A percentile compares a stretch with the other conserved stretches of the same genome.
Conservation (phyloP, 2,113 vertebrate species). For the Hystrix brachyura region DNA sequence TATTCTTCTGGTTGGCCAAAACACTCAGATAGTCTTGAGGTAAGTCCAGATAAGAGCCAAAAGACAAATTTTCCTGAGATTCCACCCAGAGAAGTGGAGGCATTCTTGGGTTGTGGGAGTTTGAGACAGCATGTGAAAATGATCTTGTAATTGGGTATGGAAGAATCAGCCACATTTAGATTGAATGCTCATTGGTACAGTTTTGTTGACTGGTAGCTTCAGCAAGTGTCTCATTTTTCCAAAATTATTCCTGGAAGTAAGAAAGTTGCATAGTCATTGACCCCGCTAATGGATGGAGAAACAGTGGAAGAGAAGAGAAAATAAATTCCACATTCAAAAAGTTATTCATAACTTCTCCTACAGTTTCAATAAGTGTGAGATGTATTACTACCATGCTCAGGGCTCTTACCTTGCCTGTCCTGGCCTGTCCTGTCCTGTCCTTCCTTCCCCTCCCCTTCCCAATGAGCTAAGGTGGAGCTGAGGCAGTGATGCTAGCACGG, state of each 20-base stretch:
- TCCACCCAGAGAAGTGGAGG: neutral
- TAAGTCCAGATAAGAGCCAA: neutral
- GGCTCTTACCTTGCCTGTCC: no score
- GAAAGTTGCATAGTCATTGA: neutral
- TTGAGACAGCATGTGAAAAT: neutral
- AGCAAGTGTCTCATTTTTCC: slow-evolving; percentile 28
- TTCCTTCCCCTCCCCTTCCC: neutral
- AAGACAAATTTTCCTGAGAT: neutral
- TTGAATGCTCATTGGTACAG: neutral
- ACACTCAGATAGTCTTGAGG: neutral
- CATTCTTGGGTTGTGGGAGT: neutral
- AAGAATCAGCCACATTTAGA: neutral
- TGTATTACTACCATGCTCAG: neutral
- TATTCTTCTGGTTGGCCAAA: neutral
- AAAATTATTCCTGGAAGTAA: neutral
- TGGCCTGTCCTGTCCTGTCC: no score
- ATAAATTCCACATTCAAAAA: neutral
- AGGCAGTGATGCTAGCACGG: neutral
- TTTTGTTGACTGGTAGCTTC: slow-evolving; percentile 51
- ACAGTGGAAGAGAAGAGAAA: neutral
- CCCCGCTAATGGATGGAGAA: neutral
- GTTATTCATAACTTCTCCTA: neutral
- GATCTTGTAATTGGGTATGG: neutral
- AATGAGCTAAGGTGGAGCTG: neutral
- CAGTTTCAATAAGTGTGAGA: neutral